Evolutionary conservation across 1,140 invertebrate genomes (phyloP).

Genomic region (Phocides pigmalion): DNA sequence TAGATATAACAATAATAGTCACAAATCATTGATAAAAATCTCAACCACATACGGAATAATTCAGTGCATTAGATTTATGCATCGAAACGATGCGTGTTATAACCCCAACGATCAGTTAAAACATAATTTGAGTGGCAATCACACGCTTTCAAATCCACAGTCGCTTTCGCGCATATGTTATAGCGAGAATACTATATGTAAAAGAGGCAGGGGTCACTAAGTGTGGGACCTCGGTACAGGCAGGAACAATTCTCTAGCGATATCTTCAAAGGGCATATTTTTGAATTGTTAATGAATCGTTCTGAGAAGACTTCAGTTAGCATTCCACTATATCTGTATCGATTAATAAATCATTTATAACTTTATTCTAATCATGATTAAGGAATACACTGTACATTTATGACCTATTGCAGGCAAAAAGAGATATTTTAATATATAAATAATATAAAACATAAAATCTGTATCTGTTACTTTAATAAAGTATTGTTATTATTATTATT

Average conservation of each 20-base stretch:
- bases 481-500: no score
- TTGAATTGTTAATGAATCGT: conserved; percentile 8
- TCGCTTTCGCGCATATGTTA: conserved; percentile 1
- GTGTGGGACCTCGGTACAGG: neutral
- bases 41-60: neutral
- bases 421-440: no score
- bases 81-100: conserved; percentile 8
- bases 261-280: conserved; percentile 10
- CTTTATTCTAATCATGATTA: no score
- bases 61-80: neutral
- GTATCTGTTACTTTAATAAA: no score
- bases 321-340: no score
- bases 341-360: no score
- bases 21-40: no score
- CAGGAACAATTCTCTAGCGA: neutral
- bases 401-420: no score
- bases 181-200: neutral
- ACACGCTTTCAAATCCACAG: conserved; percentile 5
- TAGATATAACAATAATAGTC: no score
- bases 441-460: no score
- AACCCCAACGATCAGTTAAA: conserved; percentile 27
- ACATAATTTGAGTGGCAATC: conserved; percentile 29
- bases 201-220: neutral
- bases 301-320: neutral
- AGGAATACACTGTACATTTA: no score